Evolutionary conservation across 2,113 vertebrate species (phyloP), one percentile per base, ranked within the genome.

Genomic region (Scopus umbretta): DNA sequence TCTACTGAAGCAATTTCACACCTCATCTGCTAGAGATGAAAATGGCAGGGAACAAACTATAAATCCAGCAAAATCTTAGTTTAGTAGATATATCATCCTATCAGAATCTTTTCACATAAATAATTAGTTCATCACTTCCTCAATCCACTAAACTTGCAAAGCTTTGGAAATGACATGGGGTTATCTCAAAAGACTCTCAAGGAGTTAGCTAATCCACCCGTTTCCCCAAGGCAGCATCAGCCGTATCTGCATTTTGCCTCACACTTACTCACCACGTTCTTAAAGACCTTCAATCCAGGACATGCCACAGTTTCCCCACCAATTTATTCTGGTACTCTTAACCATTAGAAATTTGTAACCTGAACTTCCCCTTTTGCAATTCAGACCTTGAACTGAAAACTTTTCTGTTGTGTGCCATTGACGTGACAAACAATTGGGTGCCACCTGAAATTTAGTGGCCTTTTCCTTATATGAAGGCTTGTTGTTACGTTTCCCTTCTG

Each of bases 1-100:
- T 94, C 96, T 53, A 10, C 74, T 86, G 93, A 95, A 88, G 87
- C 92, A 96, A 96, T 96, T 97, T 97, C 96, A 96, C 96, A 96
- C 94, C 92, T 97, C 96, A 96, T 97, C 94, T 97, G 88, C 92
- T 91, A 26, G 94, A 82, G 78, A 96, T 94, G 87, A 94, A 92
- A 96, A 94, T 95, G 94, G 81, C 85, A 93, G 66, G 53, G 94
- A 96, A 82, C 94, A 95, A 97, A 96, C 92, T 91, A 93, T 96
- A 97, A 96, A 97, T 96, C 93, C 84, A 88, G 74, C 53, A 56
- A 67, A 94, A 90, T 82, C 40, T 82, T 80, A 47, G 62, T 76
- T 92, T 53, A 88, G 78, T 93, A 89, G 81, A 65, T 96, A 80
- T 18, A 91, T 96, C 93, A 93, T 76, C 66, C 85, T 80, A 82